Evolutionary conservation across 2,888 invertebrate species (phyloP), one percentile per base, ranked within the genome.

Genomic region (Stenodera caucasica): DNA sequence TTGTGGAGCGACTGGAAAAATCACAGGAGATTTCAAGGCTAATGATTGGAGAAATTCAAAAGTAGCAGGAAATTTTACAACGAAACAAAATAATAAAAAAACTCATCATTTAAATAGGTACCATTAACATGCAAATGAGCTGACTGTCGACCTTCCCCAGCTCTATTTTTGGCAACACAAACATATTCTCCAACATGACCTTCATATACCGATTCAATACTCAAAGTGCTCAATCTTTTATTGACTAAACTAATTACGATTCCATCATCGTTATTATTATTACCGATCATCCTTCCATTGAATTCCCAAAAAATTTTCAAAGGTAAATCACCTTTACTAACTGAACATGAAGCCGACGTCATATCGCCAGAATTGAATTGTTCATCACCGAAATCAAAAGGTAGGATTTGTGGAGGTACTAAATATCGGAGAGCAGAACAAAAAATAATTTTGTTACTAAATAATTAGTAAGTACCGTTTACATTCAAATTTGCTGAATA

Each of bases 301-400:
- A 86, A 83, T 26, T 82, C 81, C 88, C 88, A 88, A 29, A 80
- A 77, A 49, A 88, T 82, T 58, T 82, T 82, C 50, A 88, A 81
- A n/a, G 88, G 88, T 55, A 86, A 77, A 76, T 90, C 90, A 54
- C 89, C 90, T 78, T 89, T 89, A 57, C 83, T 83, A 58, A 87
- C 85, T 63, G 88, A 84, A 74, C 90, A 90, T 57, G 85, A 86
- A 70, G 86, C 85, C 21, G 89, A 88, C 23, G 87, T 85, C 81
- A 86, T 84, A 72, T 90, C 89, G 68, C 88, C 85, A 67, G 88
- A 87, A 74, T 89, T 88, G 62, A 88, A 84, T 57, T 86, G 84
- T 66, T 84, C 84, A 65, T 84, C 84, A 57, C 86, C 87, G 75
- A 88, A 86, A 64, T 84, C 80, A 70, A 86, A 85, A 4, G 83